Percentiles rank a stretch among this genome's conserved stretches.
These are phyloP conservation scores for Spodoptera exigua DNA, from an alignment of 2,888 invertebrate species.

Conservation along the genomic window DNA sequence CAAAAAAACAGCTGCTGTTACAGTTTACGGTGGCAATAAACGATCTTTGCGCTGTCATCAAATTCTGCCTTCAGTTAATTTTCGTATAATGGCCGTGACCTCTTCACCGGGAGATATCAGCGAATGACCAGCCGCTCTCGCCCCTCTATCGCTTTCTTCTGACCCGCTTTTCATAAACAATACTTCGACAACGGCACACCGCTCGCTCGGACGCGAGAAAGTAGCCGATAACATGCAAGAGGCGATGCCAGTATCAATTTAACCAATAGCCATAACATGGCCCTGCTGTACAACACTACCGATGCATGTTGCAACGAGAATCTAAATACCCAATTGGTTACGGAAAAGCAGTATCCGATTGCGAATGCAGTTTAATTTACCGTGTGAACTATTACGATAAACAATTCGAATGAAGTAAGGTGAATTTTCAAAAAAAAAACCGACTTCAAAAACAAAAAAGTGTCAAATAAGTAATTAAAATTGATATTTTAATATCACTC, in stretches of 20 bases:
- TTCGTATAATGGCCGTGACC: slow-evolving; percentile 84
- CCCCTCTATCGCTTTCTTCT: slow-evolving; percentile 86
- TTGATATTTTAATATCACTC: no score
- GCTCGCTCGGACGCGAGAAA: slow-evolving; percentile 81
- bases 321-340: slow-evolving; percentile 64
- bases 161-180: slow-evolving; percentile 89
- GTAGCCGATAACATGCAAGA: slow-evolving; percentile 80
- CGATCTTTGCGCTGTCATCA: slow-evolving; percentile 61
- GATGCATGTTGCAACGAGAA: slow-evolving; percentile 55
- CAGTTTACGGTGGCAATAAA: slow-evolving; percentile 72
- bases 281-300: slow-evolving; percentile 52
- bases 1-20: slow-evolving; percentile 72
- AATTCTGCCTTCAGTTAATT: slow-evolving; percentile 70
- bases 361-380: slow-evolving; percentile 63
- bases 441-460: no score
- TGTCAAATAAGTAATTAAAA: no score
- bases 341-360: slow-evolving; percentile 66
- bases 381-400: slow-evolving; percentile 64
- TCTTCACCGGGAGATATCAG: slow-evolving; percentile 83
- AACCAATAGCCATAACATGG: slow-evolving; percentile 64
- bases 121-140: slow-evolving; percentile 78
- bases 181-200: slow-evolving; percentile 79
- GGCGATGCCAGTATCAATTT: slow-evolving; percentile 69
- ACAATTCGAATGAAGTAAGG: slow-evolving; percentile 48
- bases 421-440: slow-evolving; percentile 57